Evolutionary conservation across 2,113 vertebrate genomes (phyloP).

Genomic region (Pseudois nayaur): DNA sequence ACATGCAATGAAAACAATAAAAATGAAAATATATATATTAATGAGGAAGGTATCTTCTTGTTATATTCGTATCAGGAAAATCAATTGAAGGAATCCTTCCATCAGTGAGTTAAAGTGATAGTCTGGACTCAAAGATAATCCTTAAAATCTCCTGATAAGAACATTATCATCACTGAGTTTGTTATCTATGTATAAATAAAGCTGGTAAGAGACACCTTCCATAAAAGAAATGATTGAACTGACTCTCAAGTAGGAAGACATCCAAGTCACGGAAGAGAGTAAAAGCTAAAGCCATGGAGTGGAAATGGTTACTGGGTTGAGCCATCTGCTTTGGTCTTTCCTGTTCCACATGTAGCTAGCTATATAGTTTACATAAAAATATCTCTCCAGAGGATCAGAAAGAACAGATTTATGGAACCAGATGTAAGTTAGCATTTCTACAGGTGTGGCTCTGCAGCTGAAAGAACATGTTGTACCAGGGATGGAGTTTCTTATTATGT

Average conservation of each 20-base stretch:
- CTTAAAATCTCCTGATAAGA: not conserved
- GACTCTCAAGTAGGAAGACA: not conserved
- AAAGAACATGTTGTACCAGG: slow-evolving; percentile 66
- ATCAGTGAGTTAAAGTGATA: not conserved
- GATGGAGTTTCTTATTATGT: slow-evolving; percentile 72
- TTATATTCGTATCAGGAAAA: not conserved
- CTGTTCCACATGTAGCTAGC: slow-evolving; percentile 59
- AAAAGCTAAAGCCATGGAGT: not conserved
- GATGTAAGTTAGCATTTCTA: slow-evolving; percentile 68
- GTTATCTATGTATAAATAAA: not conserved
- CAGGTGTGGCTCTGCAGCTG: slow-evolving; percentile 70
- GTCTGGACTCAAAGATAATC: not conserved
- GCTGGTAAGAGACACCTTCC: not conserved
- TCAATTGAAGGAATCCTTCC: not conserved
- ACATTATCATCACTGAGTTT: not conserved
- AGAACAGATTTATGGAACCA: slow-evolving; percentile 74
- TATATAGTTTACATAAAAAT: slow-evolving; percentile 69
- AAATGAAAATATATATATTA: not conserved
- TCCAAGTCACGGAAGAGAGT: slow-evolving; percentile 41
- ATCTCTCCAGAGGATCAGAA: slow-evolving; percentile 69
- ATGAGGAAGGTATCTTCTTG: not conserved
- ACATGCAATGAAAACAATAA: not conserved
- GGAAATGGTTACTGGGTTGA: slow-evolving; percentile 52
- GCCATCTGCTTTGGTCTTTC: slow-evolving; percentile 67
- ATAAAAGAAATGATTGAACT: not conserved